Evolutionary conservation across 2,113 vertebrate species (phyloP).

Genomic region (Proterorhinus semilunaris): DNA sequence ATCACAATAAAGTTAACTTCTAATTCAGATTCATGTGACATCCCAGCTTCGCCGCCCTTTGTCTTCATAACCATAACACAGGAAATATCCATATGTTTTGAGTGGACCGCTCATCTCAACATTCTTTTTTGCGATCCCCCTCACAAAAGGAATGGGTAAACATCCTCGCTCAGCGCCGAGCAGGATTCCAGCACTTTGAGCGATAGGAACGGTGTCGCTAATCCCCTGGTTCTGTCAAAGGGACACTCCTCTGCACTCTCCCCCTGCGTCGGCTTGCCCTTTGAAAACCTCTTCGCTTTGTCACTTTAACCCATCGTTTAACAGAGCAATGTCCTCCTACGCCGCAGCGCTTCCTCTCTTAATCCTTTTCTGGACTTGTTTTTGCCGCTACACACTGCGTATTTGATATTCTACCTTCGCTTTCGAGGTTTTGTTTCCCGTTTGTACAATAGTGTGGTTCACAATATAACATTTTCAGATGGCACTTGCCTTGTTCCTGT

Average conservation of each 20-base stretch:
- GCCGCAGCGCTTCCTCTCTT: background rate
- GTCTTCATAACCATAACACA: background rate
- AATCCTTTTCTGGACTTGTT: constrained; percentile 22
- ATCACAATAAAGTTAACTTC: background rate
- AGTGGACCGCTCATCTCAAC: background rate
- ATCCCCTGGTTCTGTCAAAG: constrained; percentile 52
- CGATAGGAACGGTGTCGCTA: constrained; percentile 32
- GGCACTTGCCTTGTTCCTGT: no score
- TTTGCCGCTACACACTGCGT: constrained; percentile 7
- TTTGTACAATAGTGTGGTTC: no score
- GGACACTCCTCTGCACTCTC: constrained; percentile 15
- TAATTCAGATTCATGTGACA: background rate
- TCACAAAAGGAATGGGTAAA: constrained; percentile 8
- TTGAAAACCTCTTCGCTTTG: constrained; percentile 27
- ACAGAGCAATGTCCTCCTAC: constrained; percentile 45
- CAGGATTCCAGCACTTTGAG: constrained; percentile 25
- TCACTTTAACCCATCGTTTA: constrained; percentile 26
- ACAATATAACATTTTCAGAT: no score
- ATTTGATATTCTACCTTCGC: constrained; percentile 3
- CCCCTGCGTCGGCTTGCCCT: constrained; percentile 33
- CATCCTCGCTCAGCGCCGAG: constrained; percentile 14
- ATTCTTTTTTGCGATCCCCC: constrained; percentile 11
- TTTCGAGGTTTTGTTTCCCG: background rate
- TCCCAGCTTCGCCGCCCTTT: background rate
- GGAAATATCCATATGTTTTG: background rate